Percentiles rank a stretch among this genome's conserved stretches.
phyloP scores from a whole-genome alignment of 2,797 vertebrate genomes.

The Notoglanidium macrostoma region DNA sequence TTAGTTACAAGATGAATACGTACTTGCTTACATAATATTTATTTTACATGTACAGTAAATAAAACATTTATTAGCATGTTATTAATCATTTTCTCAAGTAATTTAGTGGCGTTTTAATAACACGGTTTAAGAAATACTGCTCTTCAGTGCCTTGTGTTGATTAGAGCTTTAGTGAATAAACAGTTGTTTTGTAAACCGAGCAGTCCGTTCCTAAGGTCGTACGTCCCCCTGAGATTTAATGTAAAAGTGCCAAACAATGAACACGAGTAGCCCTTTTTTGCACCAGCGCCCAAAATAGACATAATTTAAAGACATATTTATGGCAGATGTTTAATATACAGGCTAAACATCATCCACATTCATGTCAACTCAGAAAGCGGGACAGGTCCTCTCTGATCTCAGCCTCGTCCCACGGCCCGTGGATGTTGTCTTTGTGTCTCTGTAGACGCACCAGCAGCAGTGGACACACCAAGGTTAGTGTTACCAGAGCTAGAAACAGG shows the following conservation, averaged over 20 bases:
- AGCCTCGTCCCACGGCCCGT: conserved; percentile 97
- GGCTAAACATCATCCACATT: background rate
- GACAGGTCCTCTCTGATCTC: conserved; percentile 94
- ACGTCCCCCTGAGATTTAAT: conserved; percentile 27
- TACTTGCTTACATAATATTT: background rate
- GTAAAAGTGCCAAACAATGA: background rate
- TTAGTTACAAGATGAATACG: background rate
- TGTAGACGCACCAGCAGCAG: conserved; percentile 87
- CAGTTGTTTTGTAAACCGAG: background rate
- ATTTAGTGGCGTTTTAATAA: conserved; percentile 1
- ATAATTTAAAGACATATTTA: background rate
- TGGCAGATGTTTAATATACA: background rate
- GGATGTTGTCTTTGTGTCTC: conserved; percentile 96
- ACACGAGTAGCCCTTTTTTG: background rate
- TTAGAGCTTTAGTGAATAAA: background rate
- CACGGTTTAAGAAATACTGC: conserved; percentile 6
- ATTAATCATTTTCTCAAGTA: background rate
- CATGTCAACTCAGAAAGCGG: conserved; percentile 76
- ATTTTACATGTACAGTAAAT: conserved; percentile 24
- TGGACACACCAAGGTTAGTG: conserved; percentile 86
- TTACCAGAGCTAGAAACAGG: conserved; percentile 78
- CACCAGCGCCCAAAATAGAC: background rate
- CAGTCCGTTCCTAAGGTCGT: background rate
- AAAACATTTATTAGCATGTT: background rate
- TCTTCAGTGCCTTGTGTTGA: background rate